phyloP scores from a whole-genome alignment of 2,888 invertebrate genomes.

The Aporophyla nigra region DNA sequence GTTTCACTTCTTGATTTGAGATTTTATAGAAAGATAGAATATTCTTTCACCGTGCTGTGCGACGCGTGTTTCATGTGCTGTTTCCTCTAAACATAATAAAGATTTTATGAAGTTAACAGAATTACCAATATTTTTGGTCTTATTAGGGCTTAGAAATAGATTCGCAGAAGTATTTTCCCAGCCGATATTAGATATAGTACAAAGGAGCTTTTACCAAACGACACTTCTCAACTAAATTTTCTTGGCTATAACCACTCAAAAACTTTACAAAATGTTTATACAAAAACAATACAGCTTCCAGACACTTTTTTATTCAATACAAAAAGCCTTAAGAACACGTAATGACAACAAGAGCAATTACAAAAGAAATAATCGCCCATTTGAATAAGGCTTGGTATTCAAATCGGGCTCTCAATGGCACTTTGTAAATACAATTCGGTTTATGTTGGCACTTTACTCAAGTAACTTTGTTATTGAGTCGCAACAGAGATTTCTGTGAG shows the following conservation, averaged over 20 bases:
- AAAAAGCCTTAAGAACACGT: not conserved
- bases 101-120: no score
- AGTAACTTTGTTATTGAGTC: slow-evolving; percentile 10
- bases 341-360: slow-evolving; percentile 28
- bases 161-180: no score
- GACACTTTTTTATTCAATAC: slow-evolving; percentile 4
- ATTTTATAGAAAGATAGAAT: no score
- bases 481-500: not conserved
- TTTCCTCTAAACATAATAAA: no score
- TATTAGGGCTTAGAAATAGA: no score
- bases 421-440: slow-evolving; percentile 29
- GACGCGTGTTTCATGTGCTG: no score
- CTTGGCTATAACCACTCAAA: not conserved
- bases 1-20: no score
- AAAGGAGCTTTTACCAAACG: not conserved
- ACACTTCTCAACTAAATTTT: not conserved
- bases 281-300: not conserved
- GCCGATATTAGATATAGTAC: no score
- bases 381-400: slow-evolving; percentile 36
- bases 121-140: no score
- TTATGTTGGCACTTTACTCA: slow-evolving; percentile 17
- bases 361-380: slow-evolving; percentile 5
- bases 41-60: no score
- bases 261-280: not conserved
- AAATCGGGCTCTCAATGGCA: slow-evolving; percentile 28